Evolutionary conservation across 2,113 vertebrate species (phyloP).

Genomic region (Channa maculata): DNA sequence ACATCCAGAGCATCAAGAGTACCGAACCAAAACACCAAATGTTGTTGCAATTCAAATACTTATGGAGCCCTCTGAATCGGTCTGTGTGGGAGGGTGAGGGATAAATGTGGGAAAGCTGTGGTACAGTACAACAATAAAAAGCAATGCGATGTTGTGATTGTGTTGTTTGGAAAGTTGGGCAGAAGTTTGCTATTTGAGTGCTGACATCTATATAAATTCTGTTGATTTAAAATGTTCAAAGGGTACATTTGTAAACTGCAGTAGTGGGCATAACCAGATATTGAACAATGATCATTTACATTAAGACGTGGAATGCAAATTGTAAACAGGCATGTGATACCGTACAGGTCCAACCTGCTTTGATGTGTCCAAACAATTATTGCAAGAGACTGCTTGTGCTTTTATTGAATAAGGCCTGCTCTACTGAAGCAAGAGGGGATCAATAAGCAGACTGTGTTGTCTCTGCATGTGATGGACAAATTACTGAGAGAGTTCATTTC

Average conservation of each 20-base stretch:
- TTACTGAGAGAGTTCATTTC: constrained; percentile 15
- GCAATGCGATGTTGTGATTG: constrained; percentile 60
- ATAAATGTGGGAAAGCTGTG: constrained; percentile 56
- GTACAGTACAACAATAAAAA: constrained; percentile 59
- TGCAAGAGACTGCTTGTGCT: constrained; percentile 40
- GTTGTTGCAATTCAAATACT: constrained; percentile 66
- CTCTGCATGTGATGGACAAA: constrained; percentile 20
- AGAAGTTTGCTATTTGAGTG: constrained; percentile 33
- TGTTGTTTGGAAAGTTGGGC: constrained; percentile 57
- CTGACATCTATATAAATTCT: constrained; percentile 27
- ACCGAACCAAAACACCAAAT: constrained; percentile 67
- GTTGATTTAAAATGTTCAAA: constrained; percentile 12
- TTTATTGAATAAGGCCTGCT: constrained; percentile 52
- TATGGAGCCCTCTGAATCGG: constrained; percentile 31
- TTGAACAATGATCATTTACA: constrained; percentile 28
- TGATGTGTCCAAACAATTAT: constrained; percentile 58
- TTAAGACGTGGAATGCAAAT: constrained; percentile 23
- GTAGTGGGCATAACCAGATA: not conserved
- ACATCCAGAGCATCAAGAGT: constrained; percentile 57
- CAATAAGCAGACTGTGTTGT: constrained; percentile 39
- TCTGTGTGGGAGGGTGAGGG: constrained; percentile 62
- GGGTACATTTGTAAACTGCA: not conserved
- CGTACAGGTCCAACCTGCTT: not conserved
- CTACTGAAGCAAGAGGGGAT: constrained; percentile 44
- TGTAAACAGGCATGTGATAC: constrained; percentile 16